These are phyloP conservation scores for Drosophila kokeensis DNA, from an alignment of 2,888 invertebrate genomes.

Conservation along the genomic window DNA sequence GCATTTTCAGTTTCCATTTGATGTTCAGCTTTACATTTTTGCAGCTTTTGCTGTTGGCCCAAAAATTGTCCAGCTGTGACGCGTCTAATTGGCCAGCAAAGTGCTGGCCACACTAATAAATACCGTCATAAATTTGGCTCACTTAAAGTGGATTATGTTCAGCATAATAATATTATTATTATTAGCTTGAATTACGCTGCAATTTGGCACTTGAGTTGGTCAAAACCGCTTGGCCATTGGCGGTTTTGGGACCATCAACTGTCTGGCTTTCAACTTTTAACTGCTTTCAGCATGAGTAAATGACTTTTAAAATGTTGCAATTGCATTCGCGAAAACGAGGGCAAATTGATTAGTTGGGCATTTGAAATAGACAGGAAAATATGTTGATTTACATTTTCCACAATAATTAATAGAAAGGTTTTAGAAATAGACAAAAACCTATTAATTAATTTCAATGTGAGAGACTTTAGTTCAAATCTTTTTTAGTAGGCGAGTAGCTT, in stretches of 20 bases:
- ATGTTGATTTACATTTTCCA: neutral
- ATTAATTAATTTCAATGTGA: neutral
- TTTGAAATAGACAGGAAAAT: neutral
- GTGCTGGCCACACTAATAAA: constrained; percentile 57
- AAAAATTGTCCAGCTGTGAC: constrained; percentile 49
- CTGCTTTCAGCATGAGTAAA: constrained; percentile 20
- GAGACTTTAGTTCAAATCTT: neutral
- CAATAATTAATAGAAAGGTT: neutral
- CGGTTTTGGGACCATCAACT: constrained; percentile 18
- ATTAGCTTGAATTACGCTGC: constrained; percentile 46
- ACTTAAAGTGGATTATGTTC: constrained; percentile 46
- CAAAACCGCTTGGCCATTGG: constrained; percentile 21
- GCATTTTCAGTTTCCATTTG: constrained; percentile 44
- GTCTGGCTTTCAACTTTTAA: constrained; percentile 27
- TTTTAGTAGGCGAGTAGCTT: neutral
- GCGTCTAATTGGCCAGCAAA: constrained; percentile 69
- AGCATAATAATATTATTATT: constrained; percentile 24
- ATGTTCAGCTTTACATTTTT: constrained; percentile 15
- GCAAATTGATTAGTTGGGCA: neutral
- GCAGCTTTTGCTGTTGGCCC: constrained; percentile 22
- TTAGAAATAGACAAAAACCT: neutral
- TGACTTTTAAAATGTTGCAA: constrained; percentile 25
- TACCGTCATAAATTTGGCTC: constrained; percentile 53
- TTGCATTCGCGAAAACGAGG: constrained; percentile 4
- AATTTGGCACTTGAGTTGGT: constrained; percentile 23